A percentile compares a stretch with the other conserved stretches of the same genome.
These are phyloP conservation scores for Delphinus delphis DNA, from an alignment of 2,113 vertebrate species.

Conservation along the genomic window DNA sequence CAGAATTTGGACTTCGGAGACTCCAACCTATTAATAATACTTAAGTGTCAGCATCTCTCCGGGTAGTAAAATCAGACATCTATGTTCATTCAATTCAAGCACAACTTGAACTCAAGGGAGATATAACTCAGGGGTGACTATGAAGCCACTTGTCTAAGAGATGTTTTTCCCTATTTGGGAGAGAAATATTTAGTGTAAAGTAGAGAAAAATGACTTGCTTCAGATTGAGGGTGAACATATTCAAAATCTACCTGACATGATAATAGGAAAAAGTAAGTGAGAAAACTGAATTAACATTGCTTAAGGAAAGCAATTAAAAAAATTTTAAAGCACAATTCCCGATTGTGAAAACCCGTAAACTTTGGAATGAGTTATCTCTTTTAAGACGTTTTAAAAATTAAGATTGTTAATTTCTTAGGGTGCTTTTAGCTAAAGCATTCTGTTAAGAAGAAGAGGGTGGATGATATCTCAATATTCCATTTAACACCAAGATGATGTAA, in stretches of 20 bases:
- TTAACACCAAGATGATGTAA: neutral
- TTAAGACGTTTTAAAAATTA: constrained; percentile 31
- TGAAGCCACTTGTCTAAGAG: neutral
- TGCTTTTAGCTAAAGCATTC: constrained; percentile 31
- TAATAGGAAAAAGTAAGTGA: constrained; percentile 1
- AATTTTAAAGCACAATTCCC: neutral
- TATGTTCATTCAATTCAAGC: constrained; percentile 4
- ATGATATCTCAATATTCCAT: neutral
- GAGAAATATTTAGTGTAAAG: neutral
- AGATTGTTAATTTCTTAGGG: neutral
- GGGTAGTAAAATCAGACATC: constrained; percentile 4
- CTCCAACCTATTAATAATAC: neutral
- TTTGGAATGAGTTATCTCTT: neutral
- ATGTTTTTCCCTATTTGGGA: neutral
- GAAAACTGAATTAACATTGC: neutral
- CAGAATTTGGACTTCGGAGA: neutral
- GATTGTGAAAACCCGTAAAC: neutral
- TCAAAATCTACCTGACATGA: neutral
- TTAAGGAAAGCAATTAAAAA: neutral
- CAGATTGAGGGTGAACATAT: neutral
- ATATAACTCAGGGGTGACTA: neutral
- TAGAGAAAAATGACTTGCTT: neutral
- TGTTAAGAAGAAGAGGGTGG: neutral
- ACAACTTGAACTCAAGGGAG: neutral
- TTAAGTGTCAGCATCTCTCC: neutral